These are phyloP conservation scores for Malacosoma neustria DNA, from an alignment of 2,888 invertebrate species.

Conservation along the genomic window DNA sequence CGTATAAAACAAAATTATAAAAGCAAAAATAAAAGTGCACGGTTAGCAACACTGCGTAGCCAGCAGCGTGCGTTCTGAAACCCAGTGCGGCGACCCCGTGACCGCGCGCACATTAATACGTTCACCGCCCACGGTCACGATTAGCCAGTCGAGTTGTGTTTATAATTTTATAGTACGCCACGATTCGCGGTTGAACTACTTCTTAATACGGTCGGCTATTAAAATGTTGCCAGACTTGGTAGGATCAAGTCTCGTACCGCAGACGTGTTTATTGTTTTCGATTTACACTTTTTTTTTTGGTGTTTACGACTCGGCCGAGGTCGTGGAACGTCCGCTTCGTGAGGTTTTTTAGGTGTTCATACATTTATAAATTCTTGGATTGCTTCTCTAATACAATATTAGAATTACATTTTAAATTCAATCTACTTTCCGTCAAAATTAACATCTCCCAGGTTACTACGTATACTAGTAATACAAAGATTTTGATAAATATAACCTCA, in stretches of 20 bases:
- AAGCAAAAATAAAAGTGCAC: constrained; percentile 4
- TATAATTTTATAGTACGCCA: constrained; percentile 26
- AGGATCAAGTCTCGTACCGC: constrained; percentile 27
- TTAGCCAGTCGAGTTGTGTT: constrained; percentile 42
- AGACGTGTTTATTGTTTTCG: constrained; percentile 65
- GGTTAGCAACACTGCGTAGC: constrained; percentile 10
- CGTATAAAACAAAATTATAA: background rate
- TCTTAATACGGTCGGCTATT: constrained; percentile 21
- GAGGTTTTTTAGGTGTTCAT: background rate
- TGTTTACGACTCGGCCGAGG: constrained; percentile 60
- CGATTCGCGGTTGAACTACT: constrained; percentile 18
- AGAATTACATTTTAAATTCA: too few species aligned
- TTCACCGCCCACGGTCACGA: constrained; percentile 63
- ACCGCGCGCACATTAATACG: constrained; percentile 64
- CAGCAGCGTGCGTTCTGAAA: constrained; percentile 34
- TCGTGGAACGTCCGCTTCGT: constrained; percentile 52
- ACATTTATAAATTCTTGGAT: background rate
- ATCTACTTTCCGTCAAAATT: too few species aligned
- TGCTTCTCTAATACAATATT: background rate
- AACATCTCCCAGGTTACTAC: too few species aligned
- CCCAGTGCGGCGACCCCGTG: constrained; percentile 61
- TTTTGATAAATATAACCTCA: too few species aligned
- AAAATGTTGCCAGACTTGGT: constrained; percentile 34
- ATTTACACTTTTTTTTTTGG: constrained; percentile 63
- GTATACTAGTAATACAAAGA: too few species aligned